Percentiles rank a stretch among this genome's conserved stretches.
These are phyloP conservation scores for Phyto melanocephala DNA, from an alignment of 2,888 invertebrate genomes.

Conservation along the genomic window DNA sequence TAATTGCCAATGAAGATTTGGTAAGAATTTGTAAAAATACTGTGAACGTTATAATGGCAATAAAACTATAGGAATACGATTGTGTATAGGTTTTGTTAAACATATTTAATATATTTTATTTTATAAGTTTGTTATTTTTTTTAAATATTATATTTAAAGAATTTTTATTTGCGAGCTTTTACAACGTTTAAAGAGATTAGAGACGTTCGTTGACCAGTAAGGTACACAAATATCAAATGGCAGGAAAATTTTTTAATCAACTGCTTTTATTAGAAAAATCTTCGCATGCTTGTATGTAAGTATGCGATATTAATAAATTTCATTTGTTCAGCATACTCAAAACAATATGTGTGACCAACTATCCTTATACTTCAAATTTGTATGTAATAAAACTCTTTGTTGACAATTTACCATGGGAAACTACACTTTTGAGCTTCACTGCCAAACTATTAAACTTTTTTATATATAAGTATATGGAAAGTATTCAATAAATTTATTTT, in stretches of 20 bases:
- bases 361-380: too few species aligned
- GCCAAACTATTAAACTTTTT: too few species aligned
- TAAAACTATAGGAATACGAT: conserved; percentile 11
- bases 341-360: conserved; percentile 29
- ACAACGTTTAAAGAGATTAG: neutral
- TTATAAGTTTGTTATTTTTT: neutral
- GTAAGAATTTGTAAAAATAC: conserved; percentile 27
- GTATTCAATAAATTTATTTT: too few species aligned
- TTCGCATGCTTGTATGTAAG: conserved; percentile 7
- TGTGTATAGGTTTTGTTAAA: conserved; percentile 7
- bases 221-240: conserved; percentile 57
- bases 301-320: neutral
- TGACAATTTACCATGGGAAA: too few species aligned
- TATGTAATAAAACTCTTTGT: too few species aligned
- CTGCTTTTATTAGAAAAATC: conserved; percentile 61
- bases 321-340: neutral
- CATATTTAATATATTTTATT: conserved; percentile 17
- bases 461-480: too few species aligned
- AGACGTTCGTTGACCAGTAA: conserved; percentile 30
- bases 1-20: neutral
- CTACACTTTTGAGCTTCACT: too few species aligned
- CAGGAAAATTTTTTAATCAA: conserved; percentile 52
- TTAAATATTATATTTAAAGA: neutral
- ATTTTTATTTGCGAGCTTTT: neutral
- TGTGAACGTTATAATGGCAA: conserved; percentile 20